A percentile compares a stretch with the other conserved stretches of the same genome.
These are phyloP conservation scores for Ammodytes dubius DNA, from an alignment of 2,113 vertebrate genomes.

Conservation along the genomic window DNA sequence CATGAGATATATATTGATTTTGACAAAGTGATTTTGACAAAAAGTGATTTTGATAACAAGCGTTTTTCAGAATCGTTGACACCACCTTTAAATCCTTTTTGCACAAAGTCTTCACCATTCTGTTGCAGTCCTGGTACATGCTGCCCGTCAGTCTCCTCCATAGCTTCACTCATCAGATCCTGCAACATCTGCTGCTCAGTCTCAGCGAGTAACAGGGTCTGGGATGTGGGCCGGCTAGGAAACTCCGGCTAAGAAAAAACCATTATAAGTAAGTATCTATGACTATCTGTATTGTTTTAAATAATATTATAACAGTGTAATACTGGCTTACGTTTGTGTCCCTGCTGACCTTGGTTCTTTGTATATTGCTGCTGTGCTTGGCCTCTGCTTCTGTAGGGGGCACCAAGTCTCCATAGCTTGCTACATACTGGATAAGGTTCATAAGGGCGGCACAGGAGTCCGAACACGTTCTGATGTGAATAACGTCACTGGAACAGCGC, in stretches of 20 bases:
- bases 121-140: constrained; percentile 78
- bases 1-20: too few species aligned
- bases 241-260: constrained; percentile 84
- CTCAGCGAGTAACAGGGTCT: constrained; percentile 89
- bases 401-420: constrained; percentile 94
- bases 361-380: constrained; percentile 82
- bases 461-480: constrained; percentile 95
- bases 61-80: too few species aligned
- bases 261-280: neutral
- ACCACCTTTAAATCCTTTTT: neutral
- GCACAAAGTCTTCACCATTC: constrained; percentile 83
- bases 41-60: too few species aligned
- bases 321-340: neutral
- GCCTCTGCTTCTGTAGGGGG: constrained; percentile 85
- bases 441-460: constrained; percentile 97
- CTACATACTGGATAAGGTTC: constrained; percentile 98
- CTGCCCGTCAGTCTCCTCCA: constrained; percentile 93
- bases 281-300: neutral
- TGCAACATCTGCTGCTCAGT: constrained; percentile 94
- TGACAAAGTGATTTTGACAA: too few species aligned
- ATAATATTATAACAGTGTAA: neutral
- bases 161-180: constrained; percentile 98
- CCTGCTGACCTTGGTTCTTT: constrained; percentile 87
- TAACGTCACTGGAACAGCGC: constrained; percentile 96
- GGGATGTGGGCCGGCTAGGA: constrained; percentile 80